phyloP scores from a whole-genome alignment of 2,888 invertebrate genomes.

The Poecilus cupreus region DNA sequence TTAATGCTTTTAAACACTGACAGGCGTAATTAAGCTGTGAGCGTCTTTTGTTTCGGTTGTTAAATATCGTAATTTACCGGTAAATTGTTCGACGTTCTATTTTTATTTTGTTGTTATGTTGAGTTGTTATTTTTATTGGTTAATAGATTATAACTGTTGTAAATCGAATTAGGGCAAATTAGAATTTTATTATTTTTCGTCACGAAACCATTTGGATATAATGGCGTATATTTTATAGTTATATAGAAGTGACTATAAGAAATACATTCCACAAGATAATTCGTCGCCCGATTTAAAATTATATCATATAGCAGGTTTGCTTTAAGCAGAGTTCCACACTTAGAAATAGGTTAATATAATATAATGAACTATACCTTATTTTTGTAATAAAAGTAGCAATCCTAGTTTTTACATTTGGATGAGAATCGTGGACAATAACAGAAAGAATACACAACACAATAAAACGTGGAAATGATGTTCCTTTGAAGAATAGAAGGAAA shows the following conservation, averaged over 20 bases:
- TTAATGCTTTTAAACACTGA: background rate
- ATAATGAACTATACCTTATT: too few relatives aligned
- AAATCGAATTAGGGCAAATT: slow-evolving; percentile 19
- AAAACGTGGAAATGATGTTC: too few relatives aligned
- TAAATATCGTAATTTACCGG: background rate
- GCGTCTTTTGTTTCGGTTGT: slow-evolving; percentile 16
- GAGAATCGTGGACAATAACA: too few relatives aligned
- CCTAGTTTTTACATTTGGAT: too few relatives aligned
- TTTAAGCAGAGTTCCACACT: too few relatives aligned
- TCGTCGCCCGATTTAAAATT: too few relatives aligned
- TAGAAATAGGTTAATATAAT: too few relatives aligned
- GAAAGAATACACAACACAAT: too few relatives aligned
- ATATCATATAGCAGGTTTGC: too few relatives aligned
- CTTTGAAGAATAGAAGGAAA: too few relatives aligned
- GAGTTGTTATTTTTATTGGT: slow-evolving; percentile 16
- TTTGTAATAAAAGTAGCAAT: too few relatives aligned
- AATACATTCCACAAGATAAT: background rate
- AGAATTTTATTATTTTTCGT: slow-evolving; percentile 22
- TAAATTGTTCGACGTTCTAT: slow-evolving; percentile 8
- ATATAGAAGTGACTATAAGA: background rate
- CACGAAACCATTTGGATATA: background rate
- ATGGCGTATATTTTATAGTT: slow-evolving; percentile 1
- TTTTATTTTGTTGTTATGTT: slow-evolving; percentile 15
- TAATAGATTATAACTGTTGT: slow-evolving; percentile 28
- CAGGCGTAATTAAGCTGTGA: slow-evolving; percentile 19